These are phyloP conservation scores for Stigmatopora nigra DNA, from an alignment of 2,113 vertebrate genomes.

Conservation along the genomic window DNA sequence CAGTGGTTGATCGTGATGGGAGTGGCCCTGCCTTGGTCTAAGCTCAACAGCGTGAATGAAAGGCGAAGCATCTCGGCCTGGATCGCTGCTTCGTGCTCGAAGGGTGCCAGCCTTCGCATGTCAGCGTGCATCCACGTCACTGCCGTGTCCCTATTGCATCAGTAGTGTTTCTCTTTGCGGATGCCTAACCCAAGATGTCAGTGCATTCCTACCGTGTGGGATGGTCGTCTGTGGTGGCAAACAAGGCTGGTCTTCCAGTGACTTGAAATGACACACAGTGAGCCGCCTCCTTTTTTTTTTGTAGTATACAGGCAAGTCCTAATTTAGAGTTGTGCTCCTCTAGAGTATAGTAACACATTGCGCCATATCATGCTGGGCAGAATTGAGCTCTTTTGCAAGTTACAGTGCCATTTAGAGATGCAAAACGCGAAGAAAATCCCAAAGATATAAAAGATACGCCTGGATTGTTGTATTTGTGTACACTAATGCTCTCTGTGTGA, in stretches of 20 bases:
- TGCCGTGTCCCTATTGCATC: slow-evolving; percentile 23
- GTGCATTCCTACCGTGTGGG: slow-evolving; percentile 9
- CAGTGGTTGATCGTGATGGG: too few species aligned
- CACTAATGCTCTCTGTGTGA: not conserved
- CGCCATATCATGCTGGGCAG: too few species aligned
- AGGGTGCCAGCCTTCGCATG: slow-evolving; percentile 9
- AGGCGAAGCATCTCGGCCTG: slow-evolving; percentile 17
- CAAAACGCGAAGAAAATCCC: too few species aligned
- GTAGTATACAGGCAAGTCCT: not conserved
- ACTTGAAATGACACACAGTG: slow-evolving; percentile 19
- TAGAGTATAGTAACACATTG: too few species aligned
- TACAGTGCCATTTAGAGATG: too few species aligned
- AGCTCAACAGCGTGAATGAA: slow-evolving; percentile 28
- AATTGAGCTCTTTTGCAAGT: too few species aligned
- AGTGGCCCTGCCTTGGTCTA: slow-evolving; percentile 2
- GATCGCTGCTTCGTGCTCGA: not conserved
- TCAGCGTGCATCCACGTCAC: slow-evolving; percentile 5
- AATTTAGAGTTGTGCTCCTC: not conserved
- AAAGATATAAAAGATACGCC: too few species aligned
- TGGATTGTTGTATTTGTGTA: too few species aligned
- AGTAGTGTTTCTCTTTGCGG: slow-evolving; percentile 10
- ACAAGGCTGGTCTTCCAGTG: slow-evolving; percentile 17
- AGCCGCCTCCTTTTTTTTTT: not conserved
- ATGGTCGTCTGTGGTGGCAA: slow-evolving; percentile 20
- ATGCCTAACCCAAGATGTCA: slow-evolving; percentile 17